Evolutionary conservation across 2,888 invertebrate species (phyloP).

Genomic region (Cataglyphis albicans): DNA sequence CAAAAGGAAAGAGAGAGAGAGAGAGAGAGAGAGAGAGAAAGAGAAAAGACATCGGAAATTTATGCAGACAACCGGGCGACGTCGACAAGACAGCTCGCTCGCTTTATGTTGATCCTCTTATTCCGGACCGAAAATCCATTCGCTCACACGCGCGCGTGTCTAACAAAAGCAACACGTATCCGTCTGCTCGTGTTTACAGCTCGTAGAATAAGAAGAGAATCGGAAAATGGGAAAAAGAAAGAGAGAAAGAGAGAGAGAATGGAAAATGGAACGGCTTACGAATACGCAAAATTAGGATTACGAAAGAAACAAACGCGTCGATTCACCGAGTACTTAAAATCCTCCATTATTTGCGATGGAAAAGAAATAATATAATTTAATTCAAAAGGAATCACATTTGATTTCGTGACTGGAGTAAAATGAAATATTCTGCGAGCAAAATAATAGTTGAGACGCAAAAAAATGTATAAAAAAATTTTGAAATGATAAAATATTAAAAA

Average conservation of each 20-base stretch:
- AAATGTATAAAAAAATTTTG: not conserved
- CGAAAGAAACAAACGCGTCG: constrained; percentile 31
- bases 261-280: constrained; percentile 18
- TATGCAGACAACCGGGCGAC: constrained; percentile 75
- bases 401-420: not conserved
- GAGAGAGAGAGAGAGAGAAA: constrained; percentile 21
- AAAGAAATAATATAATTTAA: not conserved
- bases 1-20: constrained; percentile 13
- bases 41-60: constrained; percentile 68
- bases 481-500: not conserved
- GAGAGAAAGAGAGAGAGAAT: not conserved
- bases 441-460: not conserved
- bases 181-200: constrained; percentile 44
- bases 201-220: constrained; percentile 43
- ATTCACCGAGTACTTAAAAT: not conserved
- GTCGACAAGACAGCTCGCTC: constrained; percentile 77
- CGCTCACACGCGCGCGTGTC: constrained; percentile 10
- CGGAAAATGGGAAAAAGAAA: not conserved
- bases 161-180: constrained; percentile 34
- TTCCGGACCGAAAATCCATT: constrained; percentile 57
- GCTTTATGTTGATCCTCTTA: constrained; percentile 80
- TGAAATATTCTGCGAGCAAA: not conserved
- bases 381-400: not conserved
- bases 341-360: not conserved
- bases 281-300: constrained; percentile 27